Evolutionary conservation across 2,113 vertebrate species (phyloP).

Genomic region (Cairina moschata): DNA sequence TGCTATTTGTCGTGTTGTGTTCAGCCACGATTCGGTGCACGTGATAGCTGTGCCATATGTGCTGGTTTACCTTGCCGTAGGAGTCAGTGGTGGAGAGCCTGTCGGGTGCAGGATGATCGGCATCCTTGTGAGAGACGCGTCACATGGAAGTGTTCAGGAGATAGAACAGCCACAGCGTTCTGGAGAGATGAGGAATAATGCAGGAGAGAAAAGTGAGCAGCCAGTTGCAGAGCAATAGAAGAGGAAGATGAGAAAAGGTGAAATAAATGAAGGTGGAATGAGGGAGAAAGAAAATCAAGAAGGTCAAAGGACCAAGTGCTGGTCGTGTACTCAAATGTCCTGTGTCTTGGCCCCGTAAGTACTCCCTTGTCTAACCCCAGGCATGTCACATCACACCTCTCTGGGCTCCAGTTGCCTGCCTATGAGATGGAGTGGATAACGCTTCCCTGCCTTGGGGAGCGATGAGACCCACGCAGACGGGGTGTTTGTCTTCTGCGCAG

Average conservation of each 20-base stretch:
- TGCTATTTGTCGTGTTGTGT: neutral
- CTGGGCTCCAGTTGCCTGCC: fast-evolving
- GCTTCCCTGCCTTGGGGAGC: neutral
- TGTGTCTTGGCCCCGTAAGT: neutral
- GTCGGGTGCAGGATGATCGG: neutral
- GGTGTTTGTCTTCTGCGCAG: neutral
- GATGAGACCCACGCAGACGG: neutral
- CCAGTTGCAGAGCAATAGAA: neutral
- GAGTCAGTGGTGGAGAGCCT: neutral
- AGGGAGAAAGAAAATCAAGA: neutral
- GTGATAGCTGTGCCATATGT: neutral
- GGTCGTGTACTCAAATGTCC: neutral
- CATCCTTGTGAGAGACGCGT: neutral
- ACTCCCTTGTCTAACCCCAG: neutral
- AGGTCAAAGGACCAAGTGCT: neutral
- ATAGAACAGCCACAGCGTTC: neutral
- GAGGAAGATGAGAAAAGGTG: neutral
- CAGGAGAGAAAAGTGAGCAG: neutral
- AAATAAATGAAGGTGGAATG: neutral
- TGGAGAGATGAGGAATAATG: neutral
- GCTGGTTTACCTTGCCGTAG: neutral
- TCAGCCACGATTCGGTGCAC: neutral
- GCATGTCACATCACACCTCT: neutral
- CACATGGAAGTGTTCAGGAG: neutral
- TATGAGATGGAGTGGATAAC: neutral